A percentile compares a stretch with the other conserved stretches of the same genome.
Evolutionary conservation across 2,797 vertebrate species (phyloP).

Genomic region (Euphonia xanthogaster): DNA sequence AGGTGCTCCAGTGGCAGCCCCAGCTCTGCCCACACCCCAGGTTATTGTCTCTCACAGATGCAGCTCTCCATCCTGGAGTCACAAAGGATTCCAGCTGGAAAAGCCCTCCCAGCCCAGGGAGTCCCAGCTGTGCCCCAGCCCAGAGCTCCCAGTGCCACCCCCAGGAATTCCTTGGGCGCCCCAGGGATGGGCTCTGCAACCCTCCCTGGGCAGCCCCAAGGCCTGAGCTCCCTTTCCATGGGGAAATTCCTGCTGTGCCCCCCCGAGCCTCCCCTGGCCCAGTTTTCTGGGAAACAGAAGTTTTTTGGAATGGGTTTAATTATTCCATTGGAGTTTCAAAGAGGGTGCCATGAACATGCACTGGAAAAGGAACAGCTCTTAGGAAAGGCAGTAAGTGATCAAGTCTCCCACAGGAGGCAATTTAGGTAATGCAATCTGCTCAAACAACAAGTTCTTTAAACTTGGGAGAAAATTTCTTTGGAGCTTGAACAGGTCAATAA

Average conservation of each 20-base stretch:
- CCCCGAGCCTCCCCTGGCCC: rapidly evolving
- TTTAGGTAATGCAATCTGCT: slow-evolving; percentile 8
- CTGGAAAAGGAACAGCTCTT: not conserved
- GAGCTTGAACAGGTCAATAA: slow-evolving; percentile 17
- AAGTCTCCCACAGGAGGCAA: not conserved
- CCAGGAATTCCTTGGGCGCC: not conserved
- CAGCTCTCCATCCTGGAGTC: not conserved
- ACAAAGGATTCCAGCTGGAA: not conserved
- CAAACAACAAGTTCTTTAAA: slow-evolving; percentile 11
- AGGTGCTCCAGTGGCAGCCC: not conserved
- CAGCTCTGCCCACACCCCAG: not conserved
- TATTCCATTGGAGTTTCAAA: not conserved
- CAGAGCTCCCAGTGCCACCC: not conserved
- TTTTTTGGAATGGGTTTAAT: not conserved
- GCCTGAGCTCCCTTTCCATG: not conserved
- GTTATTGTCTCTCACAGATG: not conserved
- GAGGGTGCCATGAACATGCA: not conserved
- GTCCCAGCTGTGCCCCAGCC: not conserved
- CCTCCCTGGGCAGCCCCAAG: not conserved
- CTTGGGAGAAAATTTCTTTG: not conserved
- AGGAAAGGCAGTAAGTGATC: not conserved
- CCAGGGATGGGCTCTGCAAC: not conserved
- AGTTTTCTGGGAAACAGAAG: not conserved
- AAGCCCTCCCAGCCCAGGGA: rapidly evolving
- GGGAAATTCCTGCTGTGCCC: not conserved